Evolutionary conservation across 2,888 invertebrate genomes (phyloP).

Genomic region (Drosophila atroscutellata): DNA sequence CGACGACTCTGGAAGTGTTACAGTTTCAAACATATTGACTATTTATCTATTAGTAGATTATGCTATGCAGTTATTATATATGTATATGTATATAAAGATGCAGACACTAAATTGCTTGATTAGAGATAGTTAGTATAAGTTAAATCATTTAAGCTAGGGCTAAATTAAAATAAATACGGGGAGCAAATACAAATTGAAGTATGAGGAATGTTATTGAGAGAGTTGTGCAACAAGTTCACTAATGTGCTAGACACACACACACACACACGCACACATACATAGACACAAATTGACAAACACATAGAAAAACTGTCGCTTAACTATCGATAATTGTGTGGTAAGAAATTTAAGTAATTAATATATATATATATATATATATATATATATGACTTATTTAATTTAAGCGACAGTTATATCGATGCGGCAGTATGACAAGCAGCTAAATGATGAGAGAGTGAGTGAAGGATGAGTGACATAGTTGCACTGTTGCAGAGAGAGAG

Average conservation of each 20-base stretch:
- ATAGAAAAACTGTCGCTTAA: conserved; percentile 3
- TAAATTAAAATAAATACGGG: conserved; percentile 9
- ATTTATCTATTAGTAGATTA: conserved; percentile 37
- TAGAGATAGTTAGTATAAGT: conserved; percentile 17
- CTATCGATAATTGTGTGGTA: background rate
- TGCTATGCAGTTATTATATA: conserved; percentile 19
- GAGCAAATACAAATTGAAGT: conserved; percentile 12
- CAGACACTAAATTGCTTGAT: conserved; percentile 29
- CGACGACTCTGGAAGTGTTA: conserved; percentile 35
- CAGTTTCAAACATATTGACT: conserved; percentile 15
- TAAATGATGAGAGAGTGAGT: conserved; percentile 16
- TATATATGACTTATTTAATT: background rate
- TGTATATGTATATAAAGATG: conserved; percentile 16
- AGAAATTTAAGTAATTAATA: background rate
- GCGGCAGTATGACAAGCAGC: conserved; percentile 32
- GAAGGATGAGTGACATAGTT: conserved; percentile 3
- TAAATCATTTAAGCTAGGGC: conserved; percentile 20
- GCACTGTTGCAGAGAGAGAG: conserved; percentile 5
- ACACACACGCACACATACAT: conserved; percentile 23
- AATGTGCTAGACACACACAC: conserved; percentile 16
- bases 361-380: no score
- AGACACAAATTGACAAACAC: conserved; percentile 21
- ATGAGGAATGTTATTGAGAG: conserved; percentile 6
- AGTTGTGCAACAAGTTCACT: conserved; percentile 9
- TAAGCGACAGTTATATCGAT: conserved; percentile 6